These are phyloP conservation scores for Mesitornis unicolor DNA, from an alignment of 2,113 vertebrate species.

Conservation along the genomic window DNA sequence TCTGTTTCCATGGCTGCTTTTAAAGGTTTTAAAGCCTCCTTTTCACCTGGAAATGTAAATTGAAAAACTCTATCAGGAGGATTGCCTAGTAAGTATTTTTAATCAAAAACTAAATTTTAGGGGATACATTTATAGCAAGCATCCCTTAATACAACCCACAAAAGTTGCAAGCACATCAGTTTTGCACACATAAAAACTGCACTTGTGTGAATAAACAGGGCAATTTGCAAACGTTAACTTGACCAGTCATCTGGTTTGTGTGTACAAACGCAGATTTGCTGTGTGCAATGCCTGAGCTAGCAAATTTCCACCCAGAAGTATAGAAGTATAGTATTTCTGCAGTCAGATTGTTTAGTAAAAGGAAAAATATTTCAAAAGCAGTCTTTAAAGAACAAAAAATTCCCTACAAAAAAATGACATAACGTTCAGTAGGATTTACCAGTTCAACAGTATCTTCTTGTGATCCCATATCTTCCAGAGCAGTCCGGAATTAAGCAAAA, in stretches of 20 bases:
- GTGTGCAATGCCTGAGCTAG: not conserved
- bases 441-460: not conserved
- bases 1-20: conserved; percentile 66
- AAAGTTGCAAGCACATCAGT: conserved; percentile 40
- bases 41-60: conserved; percentile 67
- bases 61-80: conserved; percentile 23
- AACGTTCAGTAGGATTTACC: not conserved
- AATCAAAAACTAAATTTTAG: conserved; percentile 57
- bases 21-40: conserved; percentile 53
- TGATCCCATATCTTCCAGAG: not conserved
- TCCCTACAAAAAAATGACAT: not conserved
- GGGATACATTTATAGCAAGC: not conserved
- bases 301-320: not conserved
- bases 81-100: conserved; percentile 55
- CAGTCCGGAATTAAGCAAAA: not conserved
- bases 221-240: not conserved
- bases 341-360: not conserved
- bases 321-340: not conserved
- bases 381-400: not conserved
- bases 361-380: not conserved
- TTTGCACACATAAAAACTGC: not conserved
- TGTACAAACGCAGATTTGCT: not conserved
- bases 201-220: conserved; percentile 15
- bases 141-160: not conserved
- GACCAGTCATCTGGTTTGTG: not conserved